phyloP scores from a whole-genome alignment of 2,113 vertebrate genomes.

The Scomber scombrus region DNA sequence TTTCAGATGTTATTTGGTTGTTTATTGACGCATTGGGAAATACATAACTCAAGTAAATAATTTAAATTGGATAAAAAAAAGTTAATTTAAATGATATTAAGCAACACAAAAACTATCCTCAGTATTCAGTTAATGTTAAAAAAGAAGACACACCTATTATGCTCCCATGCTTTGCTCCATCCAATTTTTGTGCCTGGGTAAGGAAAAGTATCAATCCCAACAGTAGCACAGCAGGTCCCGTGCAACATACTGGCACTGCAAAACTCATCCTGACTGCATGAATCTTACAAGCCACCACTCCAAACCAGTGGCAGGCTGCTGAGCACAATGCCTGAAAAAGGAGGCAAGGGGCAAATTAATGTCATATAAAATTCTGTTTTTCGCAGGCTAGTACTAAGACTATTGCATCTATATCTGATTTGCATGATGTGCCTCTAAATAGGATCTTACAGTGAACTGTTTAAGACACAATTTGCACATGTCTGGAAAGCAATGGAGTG shows the following conservation, averaged over 20 bases:
- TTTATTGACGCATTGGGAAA: too few relatives aligned
- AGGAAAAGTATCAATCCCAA: conserved; percentile 81
- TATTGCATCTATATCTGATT: background rate
- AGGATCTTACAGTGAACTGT: background rate
- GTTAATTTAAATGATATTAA: too few relatives aligned
- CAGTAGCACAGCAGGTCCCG: conserved; percentile 79
- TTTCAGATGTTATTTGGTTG: background rate
- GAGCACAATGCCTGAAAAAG: conserved; percentile 78
- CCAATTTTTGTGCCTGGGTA: conserved; percentile 38
- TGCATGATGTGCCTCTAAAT: background rate
- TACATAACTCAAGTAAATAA: too few relatives aligned
- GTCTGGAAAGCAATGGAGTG: too few relatives aligned
- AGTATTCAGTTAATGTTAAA: background rate
- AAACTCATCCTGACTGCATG: conserved; percentile 84
- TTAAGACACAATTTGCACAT: background rate
- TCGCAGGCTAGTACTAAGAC: background rate
- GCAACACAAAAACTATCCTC: background rate
- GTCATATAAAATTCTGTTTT: background rate
- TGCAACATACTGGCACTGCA: conserved; percentile 78
- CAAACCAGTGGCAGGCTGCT: conserved; percentile 87
- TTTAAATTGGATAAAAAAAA: background rate
- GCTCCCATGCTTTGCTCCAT: rapidly evolving
- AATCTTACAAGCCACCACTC: conserved; percentile 87
- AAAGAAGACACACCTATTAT: conserved; percentile 21
- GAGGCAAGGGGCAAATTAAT: background rate